phyloP scores from a whole-genome alignment of 1,140 invertebrate species.

The Ganaspis sp. region DNA sequence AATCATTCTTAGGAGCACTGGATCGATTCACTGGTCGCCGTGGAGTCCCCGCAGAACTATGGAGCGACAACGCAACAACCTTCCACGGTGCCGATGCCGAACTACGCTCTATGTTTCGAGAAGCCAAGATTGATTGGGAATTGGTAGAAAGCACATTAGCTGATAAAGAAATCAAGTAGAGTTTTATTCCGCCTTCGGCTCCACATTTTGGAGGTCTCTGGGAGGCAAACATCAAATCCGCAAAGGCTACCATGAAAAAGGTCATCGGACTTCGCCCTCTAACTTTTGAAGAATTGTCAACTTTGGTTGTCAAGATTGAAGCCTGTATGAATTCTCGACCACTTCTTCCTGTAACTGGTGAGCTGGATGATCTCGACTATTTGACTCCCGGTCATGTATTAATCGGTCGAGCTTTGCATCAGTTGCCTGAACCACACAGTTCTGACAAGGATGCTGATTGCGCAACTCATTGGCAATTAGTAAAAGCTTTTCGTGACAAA shows the following conservation, averaged over 20 bases:
- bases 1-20: no score
- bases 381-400: constrained; percentile 37
- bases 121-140: no score
- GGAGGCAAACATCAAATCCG: neutral
- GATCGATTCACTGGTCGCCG: no score
- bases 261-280: constrained; percentile 33
- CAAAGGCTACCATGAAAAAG: constrained; percentile 46
- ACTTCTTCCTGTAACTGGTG: neutral
- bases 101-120: no score
- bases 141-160: no score
- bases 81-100: no score
- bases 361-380: neutral
- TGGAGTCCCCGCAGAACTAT: no score
- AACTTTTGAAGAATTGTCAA: constrained; percentile 54
- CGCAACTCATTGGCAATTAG: neutral
- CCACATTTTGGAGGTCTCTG: no score
- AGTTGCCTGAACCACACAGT: neutral
- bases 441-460: no score
- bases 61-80: no score
- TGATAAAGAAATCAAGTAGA: no score
- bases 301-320: constrained; percentile 43
- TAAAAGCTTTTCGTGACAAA: neutral
- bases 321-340: constrained; percentile 55
- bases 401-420: neutral
- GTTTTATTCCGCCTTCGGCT: no score